Base-by-base conservation (phyloP, 2,888 invertebrate species). In the Mesorhabditis belari region DNA sequence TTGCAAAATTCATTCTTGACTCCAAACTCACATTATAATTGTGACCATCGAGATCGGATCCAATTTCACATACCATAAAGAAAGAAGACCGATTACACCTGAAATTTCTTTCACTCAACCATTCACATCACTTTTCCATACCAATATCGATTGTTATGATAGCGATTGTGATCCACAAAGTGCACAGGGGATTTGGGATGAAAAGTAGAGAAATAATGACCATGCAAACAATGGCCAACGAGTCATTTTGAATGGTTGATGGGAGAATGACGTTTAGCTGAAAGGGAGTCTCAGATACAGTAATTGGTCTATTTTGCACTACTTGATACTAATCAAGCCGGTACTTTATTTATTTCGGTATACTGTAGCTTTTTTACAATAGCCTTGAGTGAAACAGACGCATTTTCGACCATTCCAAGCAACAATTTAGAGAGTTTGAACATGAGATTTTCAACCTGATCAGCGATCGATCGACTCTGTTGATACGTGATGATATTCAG, bases 11-110 rank as follows among this genome's bases (percentile, higher is more conserved):
- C 91, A 80, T 93, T 93, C 76, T 92, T 92, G 69, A 93, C 92
- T 81, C 93, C 93, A 75, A n/a, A 71, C 71, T 3, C 68, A 66
- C 92, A 93, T 92, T 71, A 93, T 92, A 57, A 94, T 85, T 80
- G 93, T 93, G 66, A 94, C 92, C 93, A 94, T 93, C 0, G 92
- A 92, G 76, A 94, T 93, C 0, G 79, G 77, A 60, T 80, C 80
- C 58, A 94, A 85, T 80, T 92, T 92, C 4, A 94, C 93, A 73
- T 88, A 88, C 94, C 94, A 94, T 24, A 93, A 84, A 0, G 92
- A 89, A 91, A 94, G 92, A 84, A 92, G 92, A 3, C 94, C 94
- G 2, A 92, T 89, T 0, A 94, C 93, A 2, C 93, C 77, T 77
- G 54, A 57, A 69, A 56, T 6, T n/a, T 21, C 27, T 23, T 55